phyloP scores from a whole-genome alignment of 2,888 invertebrate genomes.

The Slavum lentiscoides region DNA sequence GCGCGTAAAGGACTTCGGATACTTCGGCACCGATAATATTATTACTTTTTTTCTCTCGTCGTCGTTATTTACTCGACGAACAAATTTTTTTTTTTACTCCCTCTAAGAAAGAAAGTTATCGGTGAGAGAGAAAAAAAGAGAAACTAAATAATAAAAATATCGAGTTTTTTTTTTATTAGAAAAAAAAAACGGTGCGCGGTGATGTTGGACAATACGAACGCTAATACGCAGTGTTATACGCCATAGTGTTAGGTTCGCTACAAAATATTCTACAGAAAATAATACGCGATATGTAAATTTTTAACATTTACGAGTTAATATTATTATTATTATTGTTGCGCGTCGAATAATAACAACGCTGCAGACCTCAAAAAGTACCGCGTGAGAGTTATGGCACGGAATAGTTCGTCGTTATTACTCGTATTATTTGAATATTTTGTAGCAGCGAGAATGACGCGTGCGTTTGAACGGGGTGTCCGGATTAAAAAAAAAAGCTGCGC shows the following conservation, averaged over 20 bases:
- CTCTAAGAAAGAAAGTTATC: neutral
- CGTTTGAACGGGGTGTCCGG: neutral
- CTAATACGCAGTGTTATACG: neutral
- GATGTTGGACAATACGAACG: neutral
- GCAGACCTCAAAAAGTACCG: no score
- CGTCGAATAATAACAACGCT: neutral
- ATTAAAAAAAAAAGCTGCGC: slow-evolving; percentile 38
- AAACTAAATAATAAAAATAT: no score
- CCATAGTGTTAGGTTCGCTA: neutral
- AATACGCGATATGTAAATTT: slow-evolving; percentile 5
- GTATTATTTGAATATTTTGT: neutral
- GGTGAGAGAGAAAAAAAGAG: neutral
- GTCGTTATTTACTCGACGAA: slow-evolving; percentile 6
- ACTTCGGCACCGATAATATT: slow-evolving; percentile 25
- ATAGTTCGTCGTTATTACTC: slow-evolving; percentile 1
- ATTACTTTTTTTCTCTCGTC: neutral
- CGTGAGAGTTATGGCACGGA: neutral
- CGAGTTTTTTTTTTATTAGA: neutral
- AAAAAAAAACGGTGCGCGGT: neutral
- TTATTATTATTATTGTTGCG: neutral
- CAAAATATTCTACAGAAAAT: no score
- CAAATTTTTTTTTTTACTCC: neutral
- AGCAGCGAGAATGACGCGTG: neutral
- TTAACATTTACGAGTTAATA: neutral
- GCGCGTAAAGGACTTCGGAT: neutral